Base-by-base conservation (phyloP, 1,140 invertebrate species). In the Cydia pomonella region DNA sequence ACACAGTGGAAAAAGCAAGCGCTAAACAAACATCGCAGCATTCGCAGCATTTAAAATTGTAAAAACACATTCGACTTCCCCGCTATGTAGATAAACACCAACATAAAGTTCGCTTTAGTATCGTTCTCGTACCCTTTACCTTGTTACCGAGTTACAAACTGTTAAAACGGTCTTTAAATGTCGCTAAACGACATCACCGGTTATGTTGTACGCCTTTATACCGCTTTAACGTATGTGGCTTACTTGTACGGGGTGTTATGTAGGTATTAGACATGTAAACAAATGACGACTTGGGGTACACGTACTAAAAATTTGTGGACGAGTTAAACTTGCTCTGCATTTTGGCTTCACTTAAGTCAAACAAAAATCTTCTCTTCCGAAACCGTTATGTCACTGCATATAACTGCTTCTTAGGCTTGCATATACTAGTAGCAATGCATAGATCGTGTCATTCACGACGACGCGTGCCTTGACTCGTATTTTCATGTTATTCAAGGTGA, bases 81-180 rank as follows among this genome's bases (percentile, higher is more conserved):
- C n/a, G 64, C 29, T 69, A 69, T 69, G 64, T 38, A 69, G 64
- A 69, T 69, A 69, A 69, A 69, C 64, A 69, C 29, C 27, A 27
- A 16, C 64, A 69, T 69, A 69, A 69, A 69, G 29, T 69, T 69
- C n/a, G 64, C 29, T 69, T 69, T 69, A 66, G 63, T 66, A 69
- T 38, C 64, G 64, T 69, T 69, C 63, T 13, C 63, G 29, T 38
- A 69, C 64, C 64, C 64, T 69, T 69, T 69, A 69, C 64, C 64
- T 69, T 69, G 64, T 69, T 69, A 69, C 64, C 29, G 64, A 69
- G 64, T 69, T 69, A 69, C 64, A 69, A 69, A 69, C 33, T 69
- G 64, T 69, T 69, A 69, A 69, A 69, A 69, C 18, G 64, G 29
- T 69, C 64, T 69, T 69, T 69, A 69, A 69, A 69, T 69, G 64